Evolutionary conservation across 2,113 vertebrate species (phyloP).

Genomic region (Pavo muticus): DNA sequence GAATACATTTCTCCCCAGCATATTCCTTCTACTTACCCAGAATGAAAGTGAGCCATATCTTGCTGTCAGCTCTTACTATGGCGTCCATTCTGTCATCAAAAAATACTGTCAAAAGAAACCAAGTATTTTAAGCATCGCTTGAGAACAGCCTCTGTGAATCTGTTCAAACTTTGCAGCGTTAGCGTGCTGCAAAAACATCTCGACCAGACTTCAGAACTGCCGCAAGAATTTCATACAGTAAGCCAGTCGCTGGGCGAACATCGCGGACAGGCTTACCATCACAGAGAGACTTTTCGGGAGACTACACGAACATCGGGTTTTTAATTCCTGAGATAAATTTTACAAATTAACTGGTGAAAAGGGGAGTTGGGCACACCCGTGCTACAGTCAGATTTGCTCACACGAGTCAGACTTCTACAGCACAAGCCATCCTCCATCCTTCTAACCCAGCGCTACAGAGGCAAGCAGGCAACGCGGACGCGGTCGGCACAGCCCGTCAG

Average conservation of each 20-base stretch:
- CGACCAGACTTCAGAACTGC: background rate
- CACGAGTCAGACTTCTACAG: background rate
- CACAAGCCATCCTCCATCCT: background rate
- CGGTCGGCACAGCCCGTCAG: background rate
- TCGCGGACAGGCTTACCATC: background rate
- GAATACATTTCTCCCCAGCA: rapidly evolving
- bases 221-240: background rate
- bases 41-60: slow-evolving; percentile 64
- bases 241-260: background rate
- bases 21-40: slow-evolving; percentile 60
- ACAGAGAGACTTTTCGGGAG: rapidly evolving
- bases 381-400: background rate
- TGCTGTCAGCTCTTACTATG: slow-evolving; percentile 18
- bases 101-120: slow-evolving; percentile 40
- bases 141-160: background rate
- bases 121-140: background rate
- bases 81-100: slow-evolving; percentile 39
- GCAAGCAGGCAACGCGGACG: background rate
- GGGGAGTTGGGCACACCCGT: rapidly evolving
- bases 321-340: background rate
- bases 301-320: background rate
- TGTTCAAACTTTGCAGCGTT: background rate
- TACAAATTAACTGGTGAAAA: background rate
- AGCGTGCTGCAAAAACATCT: background rate
- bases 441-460: background rate